Evolutionary conservation across 2,888 invertebrate genomes (phyloP), one percentile per base, ranked within the genome.

Genomic region (Noctua janthe): DNA sequence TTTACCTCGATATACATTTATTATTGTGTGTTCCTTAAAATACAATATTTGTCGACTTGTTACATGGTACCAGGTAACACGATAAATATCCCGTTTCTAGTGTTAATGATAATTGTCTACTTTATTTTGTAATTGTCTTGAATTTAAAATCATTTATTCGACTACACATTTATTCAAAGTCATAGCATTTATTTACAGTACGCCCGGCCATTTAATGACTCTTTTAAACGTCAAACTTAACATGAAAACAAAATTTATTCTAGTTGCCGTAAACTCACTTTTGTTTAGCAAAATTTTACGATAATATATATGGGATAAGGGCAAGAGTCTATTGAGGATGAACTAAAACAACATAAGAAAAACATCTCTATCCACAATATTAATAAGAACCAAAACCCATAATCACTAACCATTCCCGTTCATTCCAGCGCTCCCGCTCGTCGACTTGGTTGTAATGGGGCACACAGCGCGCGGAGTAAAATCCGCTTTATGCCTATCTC

Each of bases 401-500:
- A 90, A 88, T 86, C 86, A 85, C 82, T 85, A 78, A 88, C 83
- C 81, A 84, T 84, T 75, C 80, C 69, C 86, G 82, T 89, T 88
- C 90, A 89, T 95, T 95, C 83, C 95, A 96, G 96, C 91, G 90
- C 91, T 85, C 91, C 85, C 80, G 82, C 83, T 82, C 85, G 84
- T 84, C 89, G 91, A 86, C 91, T 88, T 87, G 90, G 88, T 89
- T 93, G 94, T 93, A 90, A 96, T 96, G 96, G 95, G 92, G 87
- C 90, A 91, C 85, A 90, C 92, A 85, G 92, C 90, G 85, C 91
- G 90, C 90, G 92, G 93, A 82, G 94, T 92, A 82, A 95, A 94
- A 91, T 92, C 94, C 85, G 93, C 94, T 85, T 91, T 97, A 91
- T 94, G 94, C 94, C 90, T 96, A 92, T 95, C 94, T 93, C 94